Base-by-base conservation (phyloP, 1,140 invertebrate genomes). In the Drosophila erecta region DNA sequence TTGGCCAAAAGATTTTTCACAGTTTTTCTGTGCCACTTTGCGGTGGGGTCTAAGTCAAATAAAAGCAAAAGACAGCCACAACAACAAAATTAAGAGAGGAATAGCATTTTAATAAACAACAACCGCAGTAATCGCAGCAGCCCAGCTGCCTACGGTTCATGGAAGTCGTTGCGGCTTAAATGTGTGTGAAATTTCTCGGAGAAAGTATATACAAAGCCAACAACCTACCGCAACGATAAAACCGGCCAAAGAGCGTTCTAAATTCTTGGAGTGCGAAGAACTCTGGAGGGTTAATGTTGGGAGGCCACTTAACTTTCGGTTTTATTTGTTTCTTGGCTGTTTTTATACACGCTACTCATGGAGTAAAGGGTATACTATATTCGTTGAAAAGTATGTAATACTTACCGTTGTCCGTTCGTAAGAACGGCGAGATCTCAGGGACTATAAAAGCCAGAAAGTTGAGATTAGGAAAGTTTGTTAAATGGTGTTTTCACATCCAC, bases 101-200 rank as follows among this genome's bases (percentile, higher is more conserved):
- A 87, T 81, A 67, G 79, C 58, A 70, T 57, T 86, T 83, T 89
- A 79, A 79, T 89, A 89, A 89, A 86, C 59, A 83, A 62, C 51
- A 77, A 55, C 73, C 54, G 43, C 44, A 83, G 59, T 24, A 60
- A 51, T 38, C 40, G 54, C 37, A 53, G 30, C 51, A 41, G 69
- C 59, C 40, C 55, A 44, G 35, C 73, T 76, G 70, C 44, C 47
- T 35, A 57, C 15, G 24, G 46, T 17, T 38, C 51, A 38, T 65
- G 44, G 59, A 56, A 59, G 72, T 61, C 30, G 43, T 49, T 49
- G 67, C 54, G 72, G 58, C 43, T 76, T 54, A 64, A 40, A 44
- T 76, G 64, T 65, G 70, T 86, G 83, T 83, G 70, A 87, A 87
- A 69, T 72, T 87, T 76, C 75, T 8, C 71, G 38, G 84, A 87